phyloP scores from a whole-genome alignment of 2,888 invertebrate genomes.

The Glyphotaelius pellucidus region DNA sequence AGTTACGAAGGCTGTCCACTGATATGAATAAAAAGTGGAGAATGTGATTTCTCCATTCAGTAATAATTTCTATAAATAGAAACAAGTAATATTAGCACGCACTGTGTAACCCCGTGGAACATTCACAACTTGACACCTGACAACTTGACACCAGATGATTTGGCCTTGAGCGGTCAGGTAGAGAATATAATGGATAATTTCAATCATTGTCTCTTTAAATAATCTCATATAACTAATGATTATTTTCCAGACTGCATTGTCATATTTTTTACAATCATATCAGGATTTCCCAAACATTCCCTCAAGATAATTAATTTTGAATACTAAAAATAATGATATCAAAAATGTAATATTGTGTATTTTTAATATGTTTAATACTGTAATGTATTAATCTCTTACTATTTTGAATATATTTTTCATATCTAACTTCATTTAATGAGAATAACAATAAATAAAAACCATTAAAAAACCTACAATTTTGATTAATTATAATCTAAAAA shows the following conservation, averaged over 20 bases:
- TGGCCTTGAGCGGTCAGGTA: conserved; percentile 11
- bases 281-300: conserved; percentile 4
- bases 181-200: not conserved
- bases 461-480: not conserved
- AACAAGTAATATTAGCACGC: not conserved
- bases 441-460: conserved; percentile 62
- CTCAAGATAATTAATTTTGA: not conserved
- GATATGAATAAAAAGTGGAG: not conserved
- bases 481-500: not conserved
- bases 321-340: conserved; percentile 27
- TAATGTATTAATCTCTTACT: conserved; percentile 59
- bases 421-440: conserved; percentile 65
- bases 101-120: not conserved
- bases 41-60: not conserved
- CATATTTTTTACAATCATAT: conserved; percentile 15
- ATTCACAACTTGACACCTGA: not conserved
- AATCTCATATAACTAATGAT: not conserved
- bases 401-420: conserved; percentile 65
- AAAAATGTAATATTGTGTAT: conserved; percentile 50
- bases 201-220: not conserved
- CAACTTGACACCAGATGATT: not conserved
- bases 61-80: not conserved
- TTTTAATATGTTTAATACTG: conserved; percentile 56
- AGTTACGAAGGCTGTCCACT: not conserved
- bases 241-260: conserved; percentile 13